Evolutionary conservation across 2,888 invertebrate genomes (phyloP).

Genomic region (Drosophila longiperda): DNA sequence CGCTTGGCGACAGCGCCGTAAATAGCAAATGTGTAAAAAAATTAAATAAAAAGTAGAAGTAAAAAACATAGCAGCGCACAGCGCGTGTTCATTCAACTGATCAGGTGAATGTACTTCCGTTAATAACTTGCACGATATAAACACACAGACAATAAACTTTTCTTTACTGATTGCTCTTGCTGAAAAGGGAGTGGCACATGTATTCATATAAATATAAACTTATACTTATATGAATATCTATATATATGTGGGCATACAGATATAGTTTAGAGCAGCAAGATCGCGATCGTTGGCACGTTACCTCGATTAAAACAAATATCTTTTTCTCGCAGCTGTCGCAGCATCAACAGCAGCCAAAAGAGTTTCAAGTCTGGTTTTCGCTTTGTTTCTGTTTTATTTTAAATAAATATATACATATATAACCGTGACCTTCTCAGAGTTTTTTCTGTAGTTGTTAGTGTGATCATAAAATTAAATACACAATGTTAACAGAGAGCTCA

Average conservation of each 20-base stretch:
- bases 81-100: constrained; percentile 77
- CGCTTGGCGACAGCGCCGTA: constrained; percentile 43
- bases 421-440: constrained; percentile 73
- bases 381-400: constrained; percentile 53
- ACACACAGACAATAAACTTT: constrained; percentile 11
- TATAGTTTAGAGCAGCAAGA: constrained; percentile 30
- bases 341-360: constrained; percentile 37
- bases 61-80: constrained; percentile 43
- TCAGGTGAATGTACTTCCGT: constrained; percentile 80
- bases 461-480: constrained; percentile 58
- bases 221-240: not conserved
- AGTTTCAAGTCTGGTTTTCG: constrained; percentile 63
- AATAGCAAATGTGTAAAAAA: constrained; percentile 42
- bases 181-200: constrained; percentile 50
- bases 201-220: not conserved
- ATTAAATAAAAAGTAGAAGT: constrained; percentile 64
- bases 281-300: constrained; percentile 73
- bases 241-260: not conserved
- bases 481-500: constrained; percentile 39
- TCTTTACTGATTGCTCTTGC: constrained; percentile 29
- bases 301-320: constrained; percentile 71
- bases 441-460: constrained; percentile 46
- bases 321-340: constrained; percentile 40
- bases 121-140: constrained; percentile 52
- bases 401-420: constrained; percentile 51